Percentiles rank a stretch among this genome's conserved stretches.
Evolutionary conservation across 1,140 invertebrate genomes (phyloP).

Genomic region (Berghia stephanieae): DNA sequence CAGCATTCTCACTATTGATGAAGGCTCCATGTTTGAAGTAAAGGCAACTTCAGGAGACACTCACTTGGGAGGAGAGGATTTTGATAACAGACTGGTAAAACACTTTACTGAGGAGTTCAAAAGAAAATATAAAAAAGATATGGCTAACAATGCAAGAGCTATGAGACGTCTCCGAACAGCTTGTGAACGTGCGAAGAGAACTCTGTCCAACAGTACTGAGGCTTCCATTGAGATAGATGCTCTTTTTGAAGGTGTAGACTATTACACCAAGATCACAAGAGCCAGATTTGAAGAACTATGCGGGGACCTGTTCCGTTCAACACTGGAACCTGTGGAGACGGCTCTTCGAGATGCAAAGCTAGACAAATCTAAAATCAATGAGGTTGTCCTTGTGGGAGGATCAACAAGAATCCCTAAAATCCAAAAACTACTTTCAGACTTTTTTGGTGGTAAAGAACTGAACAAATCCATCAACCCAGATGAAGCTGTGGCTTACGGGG

Average conservation of each 20-base stretch:
- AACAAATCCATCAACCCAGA: too few relatives aligned
- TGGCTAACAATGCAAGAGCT: slow-evolving; percentile 86
- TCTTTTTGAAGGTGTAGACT: slow-evolving; percentile 89
- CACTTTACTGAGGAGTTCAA: slow-evolving; percentile 97
- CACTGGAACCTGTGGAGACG: slow-evolving; percentile 92
- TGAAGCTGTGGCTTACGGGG: too few relatives aligned
- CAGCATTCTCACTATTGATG: too few relatives aligned
- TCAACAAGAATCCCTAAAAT: slow-evolving; percentile 80
- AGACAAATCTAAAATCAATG: too few relatives aligned
- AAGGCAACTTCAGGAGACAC: too few relatives aligned
- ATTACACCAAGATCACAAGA: too few relatives aligned
- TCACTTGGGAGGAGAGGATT: too few relatives aligned
- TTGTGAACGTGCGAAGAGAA: slow-evolving; percentile 94
- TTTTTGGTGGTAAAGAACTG: too few relatives aligned
- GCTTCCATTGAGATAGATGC: too few relatives aligned
- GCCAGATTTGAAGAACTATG: too few relatives aligned
- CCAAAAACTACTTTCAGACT: too few relatives aligned
- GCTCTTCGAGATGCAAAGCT: slow-evolving; percentile 62
- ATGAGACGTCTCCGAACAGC: slow-evolving; percentile 88
- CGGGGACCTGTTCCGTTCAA: slow-evolving; percentile 85
- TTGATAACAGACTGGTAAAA: slow-evolving; percentile 95
- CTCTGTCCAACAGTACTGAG: too few relatives aligned
- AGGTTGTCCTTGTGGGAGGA: slow-evolving; percentile 73
- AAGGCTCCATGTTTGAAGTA: slow-evolving; percentile 83
- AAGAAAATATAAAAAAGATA: slow-evolving; percentile 93